phyloP scores from a whole-genome alignment of 1,140 invertebrate genomes.

The Homalodisca vitripennis region DNA sequence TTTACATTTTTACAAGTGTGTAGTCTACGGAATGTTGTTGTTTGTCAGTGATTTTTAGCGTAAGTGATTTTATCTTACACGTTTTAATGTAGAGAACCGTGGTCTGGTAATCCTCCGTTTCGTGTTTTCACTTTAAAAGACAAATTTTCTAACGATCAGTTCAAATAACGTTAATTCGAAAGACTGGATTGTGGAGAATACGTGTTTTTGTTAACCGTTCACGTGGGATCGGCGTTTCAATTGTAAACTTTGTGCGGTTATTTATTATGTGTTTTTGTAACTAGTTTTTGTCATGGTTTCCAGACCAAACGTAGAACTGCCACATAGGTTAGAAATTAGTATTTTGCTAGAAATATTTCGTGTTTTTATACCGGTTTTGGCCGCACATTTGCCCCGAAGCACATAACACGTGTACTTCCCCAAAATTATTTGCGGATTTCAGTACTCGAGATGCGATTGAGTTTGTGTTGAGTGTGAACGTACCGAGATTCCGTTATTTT shows the following conservation, averaged over 20 bases:
- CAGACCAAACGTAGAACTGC: constrained; percentile 6
- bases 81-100: background rate
- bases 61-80: background rate
- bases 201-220: background rate
- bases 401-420: no score
- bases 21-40: constrained; percentile 20
- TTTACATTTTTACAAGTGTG: constrained; percentile 4
- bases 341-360: constrained; percentile 22
- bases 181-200: background rate
- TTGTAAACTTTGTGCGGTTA: background rate
- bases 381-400: background rate
- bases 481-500: no score
- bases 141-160: no score
- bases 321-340: constrained; percentile 2
- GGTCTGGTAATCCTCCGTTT: background rate
- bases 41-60: background rate
- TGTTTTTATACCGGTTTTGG: constrained; percentile 14
- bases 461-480: no score
- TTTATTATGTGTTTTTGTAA: background rate
- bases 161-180: no score
- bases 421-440: no score
- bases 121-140: no score
- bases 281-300: background rate
- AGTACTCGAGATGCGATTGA: no score
- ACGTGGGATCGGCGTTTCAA: no score